A percentile compares a stretch with the other conserved stretches of the same genome.
Conservation (phyloP, 2,797 vertebrate genomes). For the Hypotaenidia philippensis region DNA sequence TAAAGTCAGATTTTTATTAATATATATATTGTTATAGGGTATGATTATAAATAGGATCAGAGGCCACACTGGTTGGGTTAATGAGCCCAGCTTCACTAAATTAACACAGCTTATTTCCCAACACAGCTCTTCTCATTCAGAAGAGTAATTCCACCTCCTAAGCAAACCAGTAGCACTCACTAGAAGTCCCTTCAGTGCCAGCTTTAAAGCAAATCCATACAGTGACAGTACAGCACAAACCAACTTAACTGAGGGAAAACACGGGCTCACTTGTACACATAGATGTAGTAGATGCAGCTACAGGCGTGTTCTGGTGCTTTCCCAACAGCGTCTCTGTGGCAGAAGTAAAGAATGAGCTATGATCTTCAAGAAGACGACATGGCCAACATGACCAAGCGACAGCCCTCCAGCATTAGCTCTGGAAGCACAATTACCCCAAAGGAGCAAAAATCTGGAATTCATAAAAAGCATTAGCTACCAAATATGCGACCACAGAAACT, state of each 20-base stretch:
- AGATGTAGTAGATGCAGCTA: not conserved
- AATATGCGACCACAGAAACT: conserved; percentile 59
- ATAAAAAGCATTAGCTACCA: conserved; percentile 64
- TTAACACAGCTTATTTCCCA: not conserved
- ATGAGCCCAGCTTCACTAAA: not conserved
- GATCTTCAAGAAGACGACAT: not conserved
- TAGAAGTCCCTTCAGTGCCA: not conserved
- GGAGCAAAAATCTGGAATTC: conserved; percentile 57
- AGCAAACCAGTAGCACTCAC: not conserved
- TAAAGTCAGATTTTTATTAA: not conserved
- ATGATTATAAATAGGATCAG: too few species aligned
- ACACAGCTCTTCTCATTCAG: not conserved
- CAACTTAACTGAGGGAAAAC: not conserved
- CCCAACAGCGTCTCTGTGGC: not conserved
- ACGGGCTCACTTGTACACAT: not conserved
- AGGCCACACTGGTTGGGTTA: not conserved
- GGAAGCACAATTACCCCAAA: not conserved
- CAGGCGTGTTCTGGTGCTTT: not conserved
- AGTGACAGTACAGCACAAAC: not conserved
- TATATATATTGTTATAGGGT: not conserved
- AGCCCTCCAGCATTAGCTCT: not conserved
- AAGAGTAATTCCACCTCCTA: not conserved
- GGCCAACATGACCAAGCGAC: not conserved
- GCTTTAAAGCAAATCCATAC: not conserved
- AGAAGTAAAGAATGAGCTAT: not conserved